Evolutionary conservation across 2,797 vertebrate genomes (phyloP), one percentile per base, ranked within the genome.

Genomic region (Coregonus suidteri): DNA sequence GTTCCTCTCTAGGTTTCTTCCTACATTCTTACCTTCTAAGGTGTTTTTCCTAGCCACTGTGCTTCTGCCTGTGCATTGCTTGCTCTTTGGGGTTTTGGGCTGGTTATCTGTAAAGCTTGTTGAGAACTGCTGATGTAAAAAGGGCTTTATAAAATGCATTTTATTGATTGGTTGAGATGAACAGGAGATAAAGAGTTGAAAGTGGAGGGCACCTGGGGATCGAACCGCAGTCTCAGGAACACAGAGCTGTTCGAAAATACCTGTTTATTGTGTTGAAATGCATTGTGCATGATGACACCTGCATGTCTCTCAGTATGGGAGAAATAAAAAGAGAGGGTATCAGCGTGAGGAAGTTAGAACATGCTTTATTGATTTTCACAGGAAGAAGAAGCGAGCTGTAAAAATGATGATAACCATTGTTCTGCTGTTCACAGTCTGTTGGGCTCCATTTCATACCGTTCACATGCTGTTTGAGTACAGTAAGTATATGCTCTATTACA

Each of bases 361-460:
- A 16, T 34, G 3, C 1, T 71, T 9, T 74, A 37, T 59, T 76
- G 31, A 14, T 4, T 83, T 80, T 16, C 3, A 64, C 86, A 96
- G 95, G 82, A 96, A 95, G 85, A 96, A 96, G 89, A 96, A 96
- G 74, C 87, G 94, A 78, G 95, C 95, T 0, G 93, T 96, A 0
- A 95, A 95, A 88, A 96, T 95, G 94, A 96, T 96, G 95, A 87
- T 96, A 78, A 96, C 94, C 2, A 92, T 96, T 0, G 95, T 96
- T 59, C 84, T 95, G 77, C 92, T 96, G 3, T 96, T 96, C 86
- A 95, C 95, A 4, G 64, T 96, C 67, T 96, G 95, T 83, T 96
- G 95, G 95, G 95, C 95, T 0, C 95, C 95, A 0, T 96, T 96
- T 83, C 95, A 96, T 81, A 94, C 94, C 0, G 93, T 96, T 7